phyloP scores from a whole-genome alignment of 2,888 invertebrate genomes.

The Silvanus unidentatus region DNA sequence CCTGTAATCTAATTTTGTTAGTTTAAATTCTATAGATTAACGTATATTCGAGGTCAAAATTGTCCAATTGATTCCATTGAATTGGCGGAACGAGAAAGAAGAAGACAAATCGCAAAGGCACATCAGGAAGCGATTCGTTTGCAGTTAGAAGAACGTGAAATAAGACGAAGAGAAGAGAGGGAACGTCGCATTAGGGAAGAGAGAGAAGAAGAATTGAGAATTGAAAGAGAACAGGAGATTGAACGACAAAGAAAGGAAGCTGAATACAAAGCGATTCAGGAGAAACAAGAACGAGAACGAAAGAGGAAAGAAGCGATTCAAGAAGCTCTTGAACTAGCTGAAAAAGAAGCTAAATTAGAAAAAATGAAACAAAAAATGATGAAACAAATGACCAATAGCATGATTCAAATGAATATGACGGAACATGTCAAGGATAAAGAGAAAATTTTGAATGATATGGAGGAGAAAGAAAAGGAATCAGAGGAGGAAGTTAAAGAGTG shows the following conservation, averaged over 20 bases:
- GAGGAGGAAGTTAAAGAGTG: conserved; percentile 11
- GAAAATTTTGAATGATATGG: conserved; percentile 16
- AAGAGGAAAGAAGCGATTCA: conserved; percentile 69
- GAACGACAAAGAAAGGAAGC: conserved; percentile 64
- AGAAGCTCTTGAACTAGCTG: conserved; percentile 68
- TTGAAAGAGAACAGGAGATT: conserved; percentile 67
- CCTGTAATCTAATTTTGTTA: background rate
- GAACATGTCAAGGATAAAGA: conserved; percentile 38
- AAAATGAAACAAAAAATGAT: conserved; percentile 33
- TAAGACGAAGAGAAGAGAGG: conserved; percentile 67
- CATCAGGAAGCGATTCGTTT: conserved; percentile 80
- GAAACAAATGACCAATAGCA: conserved; percentile 28
- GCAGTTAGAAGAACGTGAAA: conserved; percentile 79
- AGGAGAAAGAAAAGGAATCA: conserved; percentile 2
- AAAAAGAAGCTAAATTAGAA: conserved; percentile 57
- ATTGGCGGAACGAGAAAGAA: conserved; percentile 73
- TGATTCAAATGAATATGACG: conserved; percentile 19
- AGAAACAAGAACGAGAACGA: conserved; percentile 66
- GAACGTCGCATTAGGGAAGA: conserved; percentile 72
- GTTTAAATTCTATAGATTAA: conserved; percentile 26
- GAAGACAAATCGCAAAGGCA: conserved; percentile 75
- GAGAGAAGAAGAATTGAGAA: conserved; percentile 70
- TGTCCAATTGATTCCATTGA: conserved; percentile 74
- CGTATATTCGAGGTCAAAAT: conserved; percentile 80
- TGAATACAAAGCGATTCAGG: conserved; percentile 60